A percentile compares a stretch with the other conserved stretches of the same genome.
Evolutionary conservation across 2,113 vertebrate species (phyloP).

Genomic region (Oncorhynchus tshawytscha): DNA sequence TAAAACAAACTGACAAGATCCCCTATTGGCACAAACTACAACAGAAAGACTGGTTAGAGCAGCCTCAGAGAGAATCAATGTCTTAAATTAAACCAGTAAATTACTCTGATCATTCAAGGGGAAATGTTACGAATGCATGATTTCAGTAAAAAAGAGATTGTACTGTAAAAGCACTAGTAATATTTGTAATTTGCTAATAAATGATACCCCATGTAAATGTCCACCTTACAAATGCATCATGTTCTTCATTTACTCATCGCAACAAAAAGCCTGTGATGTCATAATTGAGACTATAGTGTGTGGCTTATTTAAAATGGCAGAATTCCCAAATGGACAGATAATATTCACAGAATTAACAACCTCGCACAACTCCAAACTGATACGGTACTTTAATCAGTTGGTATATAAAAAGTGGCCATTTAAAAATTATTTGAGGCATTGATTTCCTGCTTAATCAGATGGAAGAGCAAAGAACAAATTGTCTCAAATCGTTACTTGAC

Average conservation of each 20-base stretch:
- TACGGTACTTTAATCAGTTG: not conserved
- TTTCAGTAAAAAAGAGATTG: not conserved
- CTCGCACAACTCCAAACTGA: not conserved
- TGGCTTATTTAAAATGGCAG: not conserved
- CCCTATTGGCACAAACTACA: not conserved
- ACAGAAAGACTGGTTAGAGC: too few species aligned
- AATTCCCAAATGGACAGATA: not conserved
- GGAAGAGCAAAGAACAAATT: not conserved
- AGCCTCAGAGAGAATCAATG: too few species aligned
- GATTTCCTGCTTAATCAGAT: not conserved
- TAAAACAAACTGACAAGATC: not conserved
- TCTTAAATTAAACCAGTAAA: too few species aligned
- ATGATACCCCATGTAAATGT: not conserved
- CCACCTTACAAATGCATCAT: not conserved
- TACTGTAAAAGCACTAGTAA: slow-evolving; percentile 1
- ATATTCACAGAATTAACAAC: not conserved
- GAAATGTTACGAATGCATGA: not conserved
- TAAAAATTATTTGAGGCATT: slow-evolving; percentile 1
- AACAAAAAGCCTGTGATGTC: not conserved
- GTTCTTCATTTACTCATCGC: not conserved
- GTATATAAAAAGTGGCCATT: not conserved
- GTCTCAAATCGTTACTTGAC: not conserved
- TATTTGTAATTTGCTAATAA: not conserved
- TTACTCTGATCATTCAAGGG: too few species aligned
- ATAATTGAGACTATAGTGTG: not conserved